Evolutionary conservation across 2,797 vertebrate species (phyloP).

Genomic region (Champsocephalus esox): DNA sequence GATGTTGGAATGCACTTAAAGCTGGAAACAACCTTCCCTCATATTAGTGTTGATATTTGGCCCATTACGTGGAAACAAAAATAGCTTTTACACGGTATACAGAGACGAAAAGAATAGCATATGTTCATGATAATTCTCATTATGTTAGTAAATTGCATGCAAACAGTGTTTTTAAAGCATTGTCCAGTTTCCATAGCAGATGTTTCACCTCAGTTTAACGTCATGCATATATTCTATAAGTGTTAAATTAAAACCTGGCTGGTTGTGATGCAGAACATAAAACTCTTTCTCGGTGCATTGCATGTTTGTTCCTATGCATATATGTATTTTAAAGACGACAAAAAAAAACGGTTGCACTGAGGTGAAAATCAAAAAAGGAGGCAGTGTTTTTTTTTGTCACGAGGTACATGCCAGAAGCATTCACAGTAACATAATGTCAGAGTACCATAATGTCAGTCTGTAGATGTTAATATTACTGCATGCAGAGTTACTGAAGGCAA

Average conservation of each 20-base stretch:
- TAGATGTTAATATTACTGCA: constrained; percentile 52
- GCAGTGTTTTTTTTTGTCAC: constrained; percentile 6
- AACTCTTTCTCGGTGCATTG: background rate
- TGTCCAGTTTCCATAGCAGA: constrained; percentile 36
- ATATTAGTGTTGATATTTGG: constrained; percentile 67
- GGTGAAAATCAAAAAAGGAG: constrained; percentile 50
- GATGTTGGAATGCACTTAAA: constrained; percentile 73
- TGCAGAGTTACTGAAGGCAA: constrained; percentile 58
- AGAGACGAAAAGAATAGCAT: constrained; percentile 34
- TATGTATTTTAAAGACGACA: background rate
- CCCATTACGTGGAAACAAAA: constrained; percentile 53
- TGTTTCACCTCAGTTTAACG: constrained; percentile 63
- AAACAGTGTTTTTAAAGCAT: constrained; percentile 62
- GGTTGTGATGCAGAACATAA: background rate
- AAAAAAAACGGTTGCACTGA: constrained; percentile 44
- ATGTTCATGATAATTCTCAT: constrained; percentile 45
- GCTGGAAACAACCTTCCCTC: constrained; percentile 29
- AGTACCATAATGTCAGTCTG: constrained; percentile 41
- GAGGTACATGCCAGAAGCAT: constrained; percentile 70
- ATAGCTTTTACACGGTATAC: constrained; percentile 45
- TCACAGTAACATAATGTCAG: constrained; percentile 69
- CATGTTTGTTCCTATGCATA: background rate
- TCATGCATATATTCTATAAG: constrained; percentile 30
- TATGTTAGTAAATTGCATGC: constrained; percentile 76
- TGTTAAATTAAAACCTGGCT: background rate